Evolutionary conservation across 2,888 invertebrate species (phyloP).

Genomic region (Cremastobaeus sp.): DNA sequence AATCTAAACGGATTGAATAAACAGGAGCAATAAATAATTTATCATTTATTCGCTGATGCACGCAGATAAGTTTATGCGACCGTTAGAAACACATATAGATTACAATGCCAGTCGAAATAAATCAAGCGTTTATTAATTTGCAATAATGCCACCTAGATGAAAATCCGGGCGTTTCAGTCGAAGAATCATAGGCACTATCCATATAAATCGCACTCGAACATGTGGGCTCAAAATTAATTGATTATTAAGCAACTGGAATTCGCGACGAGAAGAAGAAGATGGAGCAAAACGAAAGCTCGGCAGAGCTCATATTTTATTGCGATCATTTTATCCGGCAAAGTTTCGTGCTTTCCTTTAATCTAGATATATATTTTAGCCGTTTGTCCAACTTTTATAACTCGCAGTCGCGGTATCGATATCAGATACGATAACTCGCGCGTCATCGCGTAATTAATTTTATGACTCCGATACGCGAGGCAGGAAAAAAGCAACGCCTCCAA

Average conservation of each 20-base stretch:
- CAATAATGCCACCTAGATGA: conserved; percentile 17
- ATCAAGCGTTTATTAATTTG: conserved; percentile 22
- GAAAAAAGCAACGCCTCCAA: conserved; percentile 4
- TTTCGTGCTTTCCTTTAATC: neutral
- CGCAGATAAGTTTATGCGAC: neutral
- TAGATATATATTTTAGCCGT: no score
- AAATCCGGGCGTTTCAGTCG: conserved; percentile 29
- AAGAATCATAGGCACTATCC: conserved; percentile 30
- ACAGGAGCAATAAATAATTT: conserved; percentile 17
- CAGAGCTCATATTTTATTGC: neutral
- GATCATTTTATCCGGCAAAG: neutral
- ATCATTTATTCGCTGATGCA: conserved; percentile 1
- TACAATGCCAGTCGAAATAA: conserved; percentile 28
- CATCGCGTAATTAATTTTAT: conserved; percentile 24
- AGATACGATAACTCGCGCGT: no score
- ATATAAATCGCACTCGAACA: conserved; percentile 30
- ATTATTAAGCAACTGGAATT: conserved; percentile 26
- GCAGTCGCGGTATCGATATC: no score
- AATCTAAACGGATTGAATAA: neutral
- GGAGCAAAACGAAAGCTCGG: neutral
- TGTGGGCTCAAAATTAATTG: conserved; percentile 38
- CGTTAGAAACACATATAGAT: neutral
- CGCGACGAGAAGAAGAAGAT: neutral
- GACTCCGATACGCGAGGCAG: conserved; percentile 18
- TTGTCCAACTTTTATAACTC: no score